Evolutionary conservation across 2,113 vertebrate genomes (phyloP).

Genomic region (Sminthopsis crassicaudata): DNA sequence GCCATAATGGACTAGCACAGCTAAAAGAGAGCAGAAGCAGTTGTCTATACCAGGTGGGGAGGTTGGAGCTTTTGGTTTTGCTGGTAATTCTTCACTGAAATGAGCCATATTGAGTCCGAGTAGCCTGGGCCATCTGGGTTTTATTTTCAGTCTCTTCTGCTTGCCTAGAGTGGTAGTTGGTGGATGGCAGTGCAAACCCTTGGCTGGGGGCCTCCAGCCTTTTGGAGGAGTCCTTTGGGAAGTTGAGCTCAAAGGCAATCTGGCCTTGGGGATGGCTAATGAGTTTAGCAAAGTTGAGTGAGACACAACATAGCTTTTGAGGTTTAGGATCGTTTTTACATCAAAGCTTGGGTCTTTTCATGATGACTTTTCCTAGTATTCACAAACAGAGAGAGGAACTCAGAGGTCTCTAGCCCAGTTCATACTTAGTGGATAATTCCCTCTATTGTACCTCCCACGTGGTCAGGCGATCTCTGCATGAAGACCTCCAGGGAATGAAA

Average conservation of each 20-base stretch:
- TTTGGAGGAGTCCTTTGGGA: conserved; percentile 31
- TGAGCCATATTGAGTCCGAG: not conserved
- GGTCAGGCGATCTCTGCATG: not conserved
- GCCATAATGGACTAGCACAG: not conserved
- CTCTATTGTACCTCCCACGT: not conserved
- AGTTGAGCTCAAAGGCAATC: not conserved
- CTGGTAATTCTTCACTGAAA: not conserved
- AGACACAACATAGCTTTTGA: not conserved
- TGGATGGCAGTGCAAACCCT: not conserved
- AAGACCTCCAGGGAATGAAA: not conserved
- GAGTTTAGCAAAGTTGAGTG: not conserved
- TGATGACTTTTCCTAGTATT: not conserved
- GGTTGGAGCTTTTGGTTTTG: not conserved
- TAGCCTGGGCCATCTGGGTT: not conserved
- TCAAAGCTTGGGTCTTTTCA: not conserved
- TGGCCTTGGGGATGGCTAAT: not conserved
- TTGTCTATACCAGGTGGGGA: not conserved
- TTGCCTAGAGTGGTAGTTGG: not conserved
- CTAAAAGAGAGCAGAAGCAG: not conserved
- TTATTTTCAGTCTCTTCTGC: not conserved
- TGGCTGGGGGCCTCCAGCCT: conserved; percentile 3
- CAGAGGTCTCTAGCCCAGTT: not conserved
- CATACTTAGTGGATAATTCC: not conserved
- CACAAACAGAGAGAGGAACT: not conserved
- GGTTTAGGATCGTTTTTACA: not conserved